Evolutionary conservation across 2,888 invertebrate species (phyloP), one percentile per base, ranked within the genome.

Genomic region (Heliconius erato): DNA sequence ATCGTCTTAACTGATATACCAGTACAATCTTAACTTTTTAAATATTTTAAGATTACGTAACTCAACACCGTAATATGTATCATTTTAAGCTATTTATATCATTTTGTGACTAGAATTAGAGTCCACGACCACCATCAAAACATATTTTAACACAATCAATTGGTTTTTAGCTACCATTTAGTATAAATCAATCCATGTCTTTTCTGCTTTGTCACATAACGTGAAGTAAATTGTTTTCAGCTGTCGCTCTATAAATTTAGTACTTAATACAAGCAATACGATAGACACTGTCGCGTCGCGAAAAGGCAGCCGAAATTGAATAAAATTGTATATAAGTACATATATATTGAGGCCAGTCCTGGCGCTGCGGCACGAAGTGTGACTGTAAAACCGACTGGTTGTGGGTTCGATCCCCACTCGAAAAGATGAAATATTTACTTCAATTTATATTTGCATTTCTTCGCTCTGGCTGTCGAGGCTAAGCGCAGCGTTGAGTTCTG

Each of bases 211-310:
- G 71, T 72, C 44, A 72, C 72, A 44, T 44, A 72, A 16, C 44
- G 76, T n/a, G 35, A 76, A 76, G n/a, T 35, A 63, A 76, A 76
- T 76, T 76, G 76, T 76, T 63, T 63, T 40, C 35, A 49, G 16
- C 76, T 76, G 76, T 76, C 63, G n/a, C 59, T 23, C 35, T 76
- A 26, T 72, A 72, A 72, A 72, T 72, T 44, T 49, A 72, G 72
- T 44, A 72, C 72, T 72, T 49, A 26, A n/a, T 63, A n/a, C n/a
- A 23, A 63, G 11, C 63, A n/a, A n/a, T 40, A 14, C 12, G 71
- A 71, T 44, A 40, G 40, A 71, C n/a, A n/a, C n/a, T 12, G n/a
- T 40, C 69, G 35, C 23, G 54, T 54, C 40, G 40, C 12, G 69
- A n/a, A 12, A 40, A 44, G 71, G 14, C 44, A 40, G n/a, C 12